Evolutionary conservation across 2,888 invertebrate species (phyloP).

Genomic region (Nesidiocoris tenuis): DNA sequence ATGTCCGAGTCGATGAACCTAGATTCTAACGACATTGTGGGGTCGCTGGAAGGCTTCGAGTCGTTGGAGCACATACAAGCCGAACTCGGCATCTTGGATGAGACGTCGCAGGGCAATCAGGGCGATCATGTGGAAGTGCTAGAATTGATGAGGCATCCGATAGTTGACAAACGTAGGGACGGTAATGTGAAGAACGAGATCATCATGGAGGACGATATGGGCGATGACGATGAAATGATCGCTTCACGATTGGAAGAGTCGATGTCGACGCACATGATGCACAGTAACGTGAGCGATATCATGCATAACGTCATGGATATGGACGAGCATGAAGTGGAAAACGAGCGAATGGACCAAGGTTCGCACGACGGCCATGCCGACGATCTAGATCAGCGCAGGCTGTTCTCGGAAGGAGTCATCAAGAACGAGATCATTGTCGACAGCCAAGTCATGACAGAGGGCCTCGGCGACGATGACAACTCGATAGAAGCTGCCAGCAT

Average conservation of each 20-base stretch:
- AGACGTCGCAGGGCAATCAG: slow-evolving; percentile 34
- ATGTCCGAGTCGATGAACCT: slow-evolving; percentile 48
- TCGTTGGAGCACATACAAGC: slow-evolving; percentile 56
- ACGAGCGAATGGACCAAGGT: slow-evolving; percentile 8
- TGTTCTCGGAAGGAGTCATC: slow-evolving; percentile 47
- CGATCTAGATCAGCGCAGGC: slow-evolving; percentile 16
- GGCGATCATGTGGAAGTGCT: slow-evolving; percentile 27
- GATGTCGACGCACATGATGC: slow-evolving; percentile 33
- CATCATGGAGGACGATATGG: slow-evolving; percentile 45
- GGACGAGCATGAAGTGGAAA: slow-evolving; percentile 31
- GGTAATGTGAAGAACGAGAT: not conserved
- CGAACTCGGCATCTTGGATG: slow-evolving; percentile 53
- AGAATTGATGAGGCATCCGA: slow-evolving; percentile 31
- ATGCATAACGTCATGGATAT: slow-evolving; percentile 44
- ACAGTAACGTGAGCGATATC: slow-evolving; percentile 28
- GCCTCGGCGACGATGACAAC: slow-evolving; percentile 34
- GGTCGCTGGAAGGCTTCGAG: slow-evolving; percentile 54
- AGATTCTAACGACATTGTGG: slow-evolving; percentile 47
- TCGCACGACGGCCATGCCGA: slow-evolving; percentile 8
- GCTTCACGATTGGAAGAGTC: slow-evolving; percentile 14
- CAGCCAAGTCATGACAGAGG: slow-evolving; percentile 44
- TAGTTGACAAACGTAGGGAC: not conserved
- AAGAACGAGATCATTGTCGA: slow-evolving; percentile 44
- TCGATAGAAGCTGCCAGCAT: slow-evolving; percentile 24
- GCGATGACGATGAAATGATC: slow-evolving; percentile 11